Evolutionary conservation across 2,797 vertebrate species (phyloP).

Genomic region (Rhinoraja longicauda): DNA sequence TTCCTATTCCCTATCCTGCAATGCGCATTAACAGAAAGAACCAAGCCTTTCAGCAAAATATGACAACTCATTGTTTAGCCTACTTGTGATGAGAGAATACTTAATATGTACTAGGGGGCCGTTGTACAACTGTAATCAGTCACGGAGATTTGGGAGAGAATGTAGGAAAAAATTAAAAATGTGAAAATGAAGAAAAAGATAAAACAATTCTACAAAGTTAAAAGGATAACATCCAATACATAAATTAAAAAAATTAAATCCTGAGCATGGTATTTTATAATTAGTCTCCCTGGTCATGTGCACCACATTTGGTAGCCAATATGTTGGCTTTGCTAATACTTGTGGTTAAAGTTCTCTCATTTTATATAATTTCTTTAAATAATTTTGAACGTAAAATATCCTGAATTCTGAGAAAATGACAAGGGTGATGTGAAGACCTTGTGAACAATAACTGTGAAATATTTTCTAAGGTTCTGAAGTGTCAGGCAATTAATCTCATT

Average conservation of each 20-base stretch:
- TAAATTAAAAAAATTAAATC: neutral
- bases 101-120: neutral
- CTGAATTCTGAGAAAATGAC: neutral
- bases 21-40: no score
- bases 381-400: neutral
- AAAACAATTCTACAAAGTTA: neutral
- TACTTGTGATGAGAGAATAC: neutral
- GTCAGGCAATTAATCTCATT: neutral
- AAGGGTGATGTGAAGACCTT: neutral
- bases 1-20: neutral
- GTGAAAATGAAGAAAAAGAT: no score
- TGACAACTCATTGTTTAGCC: neutral
- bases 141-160: neutral
- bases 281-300: neutral
- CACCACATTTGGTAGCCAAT: no score
- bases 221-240: neutral
- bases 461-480: neutral
- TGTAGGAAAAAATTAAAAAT: neutral
- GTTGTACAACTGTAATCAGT: neutral
- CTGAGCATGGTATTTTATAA: neutral
- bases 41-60: neutral
- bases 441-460: neutral
- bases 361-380: neutral
- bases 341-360: no score
- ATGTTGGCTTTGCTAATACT: no score